A percentile compares a stretch with the other conserved stretches of the same genome.
These are phyloP conservation scores for Sylvilagus bachmani DNA, from an alignment of 2,113 vertebrate genomes.

Conservation along the genomic window DNA sequence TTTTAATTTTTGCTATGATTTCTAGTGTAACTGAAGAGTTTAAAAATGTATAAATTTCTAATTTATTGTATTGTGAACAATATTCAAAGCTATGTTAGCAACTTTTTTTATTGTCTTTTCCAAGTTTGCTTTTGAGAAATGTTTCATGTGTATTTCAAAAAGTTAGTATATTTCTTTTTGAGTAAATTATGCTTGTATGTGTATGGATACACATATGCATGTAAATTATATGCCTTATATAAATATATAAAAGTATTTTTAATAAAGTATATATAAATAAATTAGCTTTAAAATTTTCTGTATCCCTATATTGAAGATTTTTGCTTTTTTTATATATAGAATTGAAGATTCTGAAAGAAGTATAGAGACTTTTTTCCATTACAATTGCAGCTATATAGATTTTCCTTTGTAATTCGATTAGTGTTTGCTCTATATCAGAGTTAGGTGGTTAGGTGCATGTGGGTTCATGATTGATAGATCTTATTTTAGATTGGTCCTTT, in stretches of 20 bases:
- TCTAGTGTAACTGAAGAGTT: neutral
- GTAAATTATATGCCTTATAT: neutral
- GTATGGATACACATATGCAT: neutral
- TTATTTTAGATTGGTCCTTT: neutral
- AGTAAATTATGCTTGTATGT: neutral
- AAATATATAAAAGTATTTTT: neutral
- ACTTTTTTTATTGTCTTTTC: conserved; percentile 8
- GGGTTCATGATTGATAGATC: neutral
- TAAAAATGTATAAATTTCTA: neutral
- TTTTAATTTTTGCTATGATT: neutral
- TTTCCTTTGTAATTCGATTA: conserved; percentile 24
- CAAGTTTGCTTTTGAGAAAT: conserved; percentile 13
- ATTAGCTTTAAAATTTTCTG: neutral
- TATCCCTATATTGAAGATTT: conserved; percentile 32
- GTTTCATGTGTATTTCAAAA: conserved; percentile 34
- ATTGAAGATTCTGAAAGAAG: conserved; percentile 18
- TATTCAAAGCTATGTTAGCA: neutral
- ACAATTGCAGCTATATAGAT: conserved; percentile 1
- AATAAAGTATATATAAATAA: neutral
- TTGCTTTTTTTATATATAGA: conserved; percentile 33
- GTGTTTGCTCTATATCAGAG: neutral
- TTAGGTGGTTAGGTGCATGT: neutral
- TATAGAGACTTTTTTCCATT: neutral
- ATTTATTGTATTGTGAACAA: neutral
- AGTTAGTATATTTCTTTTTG: conserved; percentile 35